phyloP scores from a whole-genome alignment of 2,113 vertebrate species.

The Patagioenas fasciata region DNA sequence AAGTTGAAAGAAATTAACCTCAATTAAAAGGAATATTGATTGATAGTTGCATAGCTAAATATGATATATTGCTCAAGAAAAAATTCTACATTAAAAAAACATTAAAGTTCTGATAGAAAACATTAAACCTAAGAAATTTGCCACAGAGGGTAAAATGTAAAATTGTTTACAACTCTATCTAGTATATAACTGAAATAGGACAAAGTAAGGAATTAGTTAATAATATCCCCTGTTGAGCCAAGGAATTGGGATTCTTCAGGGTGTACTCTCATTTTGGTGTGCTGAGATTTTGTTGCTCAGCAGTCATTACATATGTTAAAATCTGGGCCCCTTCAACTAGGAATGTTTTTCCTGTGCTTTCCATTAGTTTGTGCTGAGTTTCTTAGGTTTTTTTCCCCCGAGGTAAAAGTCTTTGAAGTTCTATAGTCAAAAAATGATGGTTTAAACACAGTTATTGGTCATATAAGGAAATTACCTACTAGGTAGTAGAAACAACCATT shows the following conservation, averaged over 20 bases:
- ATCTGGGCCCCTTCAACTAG: not conserved
- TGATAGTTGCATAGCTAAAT: slow-evolving; percentile 72
- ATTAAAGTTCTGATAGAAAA: slow-evolving; percentile 70
- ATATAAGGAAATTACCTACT: not conserved
- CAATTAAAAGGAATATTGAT: slow-evolving; percentile 78
- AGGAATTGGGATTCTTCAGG: slow-evolving; percentile 28
- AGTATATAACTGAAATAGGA: slow-evolving; percentile 21
- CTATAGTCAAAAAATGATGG: not conserved
- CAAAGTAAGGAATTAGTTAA: slow-evolving; percentile 47
- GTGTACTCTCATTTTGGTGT: slow-evolving; percentile 31
- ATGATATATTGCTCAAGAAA: slow-evolving; percentile 71
- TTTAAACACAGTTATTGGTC: not conserved
- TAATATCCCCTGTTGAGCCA: not conserved
- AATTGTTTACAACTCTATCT: slow-evolving; percentile 50
- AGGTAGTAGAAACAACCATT: not conserved
- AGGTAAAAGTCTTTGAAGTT: slow-evolving; percentile 8
- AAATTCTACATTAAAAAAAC: slow-evolving; percentile 74
- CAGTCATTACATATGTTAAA: slow-evolving; percentile 59
- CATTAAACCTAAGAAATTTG: slow-evolving; percentile 54
- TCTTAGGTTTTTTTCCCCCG: not conserved
- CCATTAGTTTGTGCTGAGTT: not conserved
- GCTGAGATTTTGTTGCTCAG: slow-evolving; percentile 37
- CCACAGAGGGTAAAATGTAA: slow-evolving; percentile 41
- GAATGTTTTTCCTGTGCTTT: not conserved
- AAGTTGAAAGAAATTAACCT: slow-evolving; percentile 82